Evolutionary conservation across 2,888 invertebrate species (phyloP).

Genomic region (Nomada hirtipes): DNA sequence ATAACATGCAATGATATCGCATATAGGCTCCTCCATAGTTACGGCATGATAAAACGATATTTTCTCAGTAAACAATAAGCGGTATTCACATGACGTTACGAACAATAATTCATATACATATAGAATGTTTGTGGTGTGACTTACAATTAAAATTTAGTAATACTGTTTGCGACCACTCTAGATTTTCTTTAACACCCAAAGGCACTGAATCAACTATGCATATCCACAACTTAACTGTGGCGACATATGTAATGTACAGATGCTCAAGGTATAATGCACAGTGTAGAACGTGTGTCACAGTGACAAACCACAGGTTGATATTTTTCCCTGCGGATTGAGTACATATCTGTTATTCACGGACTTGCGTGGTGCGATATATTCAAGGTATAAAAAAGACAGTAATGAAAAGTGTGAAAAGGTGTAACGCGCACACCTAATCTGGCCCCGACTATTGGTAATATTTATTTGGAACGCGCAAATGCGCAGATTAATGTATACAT

Average conservation of each 20-base stretch:
- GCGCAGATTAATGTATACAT: neutral
- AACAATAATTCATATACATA: conserved; percentile 18
- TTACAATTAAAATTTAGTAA: conserved; percentile 48
- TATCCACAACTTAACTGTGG: conserved; percentile 13
- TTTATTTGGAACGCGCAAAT: neutral
- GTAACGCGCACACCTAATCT: neutral
- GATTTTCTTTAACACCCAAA: conserved; percentile 38
- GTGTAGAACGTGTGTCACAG: conserved; percentile 39
- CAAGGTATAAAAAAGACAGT: conserved; percentile 22
- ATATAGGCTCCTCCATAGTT: neutral
- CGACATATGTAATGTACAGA: conserved; percentile 25
- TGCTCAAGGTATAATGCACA: conserved; percentile 37
- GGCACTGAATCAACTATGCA: conserved; percentile 31
- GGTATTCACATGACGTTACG: conserved; percentile 11
- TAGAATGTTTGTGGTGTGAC: conserved; percentile 14
- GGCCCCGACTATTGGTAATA: conserved; percentile 12
- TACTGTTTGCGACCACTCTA: conserved; percentile 28
- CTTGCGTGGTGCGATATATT: conserved; percentile 56
- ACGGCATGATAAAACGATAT: conserved; percentile 5
- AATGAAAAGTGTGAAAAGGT: conserved; percentile 1
- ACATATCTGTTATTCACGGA: conserved; percentile 42
- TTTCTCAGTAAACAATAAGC: conserved; percentile 7
- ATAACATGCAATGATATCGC: conserved; percentile 27
- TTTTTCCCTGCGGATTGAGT: conserved; percentile 44
- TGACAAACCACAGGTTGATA: conserved; percentile 50